Evolutionary conservation across 2,113 vertebrate species (phyloP).

Genomic region (Eleginops maclovinus): DNA sequence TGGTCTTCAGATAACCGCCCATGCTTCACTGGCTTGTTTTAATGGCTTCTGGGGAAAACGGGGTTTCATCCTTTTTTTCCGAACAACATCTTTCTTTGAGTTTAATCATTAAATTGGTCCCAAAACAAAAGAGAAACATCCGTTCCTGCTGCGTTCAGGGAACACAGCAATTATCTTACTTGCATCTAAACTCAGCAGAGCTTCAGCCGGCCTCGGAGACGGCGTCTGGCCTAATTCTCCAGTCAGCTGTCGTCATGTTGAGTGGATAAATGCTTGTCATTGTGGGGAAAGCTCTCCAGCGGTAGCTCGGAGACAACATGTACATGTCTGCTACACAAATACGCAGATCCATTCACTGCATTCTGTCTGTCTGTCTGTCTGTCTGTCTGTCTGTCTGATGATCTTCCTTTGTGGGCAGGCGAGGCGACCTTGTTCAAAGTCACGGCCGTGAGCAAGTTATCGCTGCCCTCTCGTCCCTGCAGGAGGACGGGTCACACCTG

Average conservation of each 20-base stretch:
- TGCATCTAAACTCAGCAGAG: constrained; percentile 24
- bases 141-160: not conserved
- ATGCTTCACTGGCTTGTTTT: constrained; percentile 75
- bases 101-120: not conserved
- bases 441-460: constrained; percentile 57
- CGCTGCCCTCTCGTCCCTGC: constrained; percentile 44
- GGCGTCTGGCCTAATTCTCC: constrained; percentile 58
- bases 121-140: constrained; percentile 17
- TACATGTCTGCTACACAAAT: constrained; percentile 67
- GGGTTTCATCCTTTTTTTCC: not conserved
- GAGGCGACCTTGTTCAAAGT: constrained; percentile 60
- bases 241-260: constrained; percentile 35
- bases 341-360: constrained; percentile 50
- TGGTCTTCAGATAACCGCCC: constrained; percentile 42
- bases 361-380: constrained; percentile 9
- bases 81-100: constrained; percentile 7
- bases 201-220: constrained; percentile 19
- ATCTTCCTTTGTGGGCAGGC: constrained; percentile 33
- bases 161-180: constrained; percentile 29
- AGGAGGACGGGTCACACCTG: constrained; percentile 48
- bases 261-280: constrained; percentile 67
- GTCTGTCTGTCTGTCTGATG: constrained; percentile 33
- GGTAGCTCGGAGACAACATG: constrained; percentile 52
- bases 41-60: constrained; percentile 64
- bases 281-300: constrained; percentile 66